phyloP scores from a whole-genome alignment of 1,140 invertebrate species.

The Hydropsyche tenuis region DNA sequence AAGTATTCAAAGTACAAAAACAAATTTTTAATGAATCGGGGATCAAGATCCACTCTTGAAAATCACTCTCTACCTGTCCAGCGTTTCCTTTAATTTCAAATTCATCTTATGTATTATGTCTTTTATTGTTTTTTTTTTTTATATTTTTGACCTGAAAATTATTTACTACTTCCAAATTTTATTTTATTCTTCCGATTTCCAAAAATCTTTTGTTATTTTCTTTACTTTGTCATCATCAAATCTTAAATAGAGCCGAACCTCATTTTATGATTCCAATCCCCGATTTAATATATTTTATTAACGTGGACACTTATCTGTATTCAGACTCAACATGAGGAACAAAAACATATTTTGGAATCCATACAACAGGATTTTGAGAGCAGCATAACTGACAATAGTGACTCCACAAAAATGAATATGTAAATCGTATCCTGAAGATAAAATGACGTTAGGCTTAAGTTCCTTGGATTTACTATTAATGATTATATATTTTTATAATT shows the following conservation, averaged over 20 bases:
- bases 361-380: conserved; percentile 42
- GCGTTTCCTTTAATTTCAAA: background rate
- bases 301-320: too few relatives aligned
- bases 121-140: too few relatives aligned
- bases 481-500: background rate
- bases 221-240: too few relatives aligned
- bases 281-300: too few relatives aligned
- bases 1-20: background rate
- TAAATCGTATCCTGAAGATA: too few relatives aligned
- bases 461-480: background rate
- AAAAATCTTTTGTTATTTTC: too few relatives aligned
- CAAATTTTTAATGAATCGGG: background rate
- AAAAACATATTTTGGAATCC: conserved; percentile 43
- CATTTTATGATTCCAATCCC: too few relatives aligned
- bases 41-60: background rate
- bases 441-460: background rate
- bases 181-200: too few relatives aligned
- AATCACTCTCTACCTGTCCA: background rate
- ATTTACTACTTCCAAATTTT: too few relatives aligned
- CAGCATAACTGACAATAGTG: conserved; percentile 21
- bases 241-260: too few relatives aligned
- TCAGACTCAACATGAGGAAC: conserved; percentile 43
- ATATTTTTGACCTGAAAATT: too few relatives aligned
- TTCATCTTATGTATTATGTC: background rate
- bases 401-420: background rate